Conservation (phyloP, 2,888 invertebrate genomes). For the Noctua pronuba region DNA sequence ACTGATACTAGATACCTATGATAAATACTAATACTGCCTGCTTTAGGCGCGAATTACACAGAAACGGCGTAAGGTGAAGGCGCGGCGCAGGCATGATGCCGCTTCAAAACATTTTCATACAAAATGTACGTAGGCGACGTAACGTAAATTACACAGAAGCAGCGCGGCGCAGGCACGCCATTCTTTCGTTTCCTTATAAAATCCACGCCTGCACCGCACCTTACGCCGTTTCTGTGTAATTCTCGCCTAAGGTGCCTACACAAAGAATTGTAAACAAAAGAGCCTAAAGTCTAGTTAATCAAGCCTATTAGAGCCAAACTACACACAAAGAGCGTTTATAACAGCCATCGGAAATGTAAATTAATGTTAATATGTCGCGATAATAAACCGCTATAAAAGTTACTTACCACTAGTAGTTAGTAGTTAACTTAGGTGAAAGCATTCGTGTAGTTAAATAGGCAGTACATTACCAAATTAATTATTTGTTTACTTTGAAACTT, state of each 20-base stretch:
- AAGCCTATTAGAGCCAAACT: constrained; percentile 58
- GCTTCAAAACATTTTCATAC: no score
- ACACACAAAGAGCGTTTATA: constrained; percentile 69
- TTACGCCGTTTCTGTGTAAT: no score
- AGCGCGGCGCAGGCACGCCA: no score
- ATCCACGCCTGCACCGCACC: no score
- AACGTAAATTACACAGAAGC: no score
- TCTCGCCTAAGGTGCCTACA: neutral
- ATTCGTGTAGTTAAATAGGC: constrained; percentile 34
- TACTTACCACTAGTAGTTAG: constrained; percentile 39
- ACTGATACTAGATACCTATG: neutral
- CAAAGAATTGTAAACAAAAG: constrained; percentile 1
- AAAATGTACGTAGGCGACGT: no score
- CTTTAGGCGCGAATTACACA: no score
- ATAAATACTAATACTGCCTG: neutral
- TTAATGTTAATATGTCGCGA: constrained; percentile 82
- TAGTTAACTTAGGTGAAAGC: constrained; percentile 41
- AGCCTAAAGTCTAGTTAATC: constrained; percentile 42
- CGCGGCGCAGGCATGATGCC: no score
- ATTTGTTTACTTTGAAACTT: constrained; percentile 30
- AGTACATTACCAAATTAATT: constrained; percentile 8
- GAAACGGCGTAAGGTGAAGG: no score
- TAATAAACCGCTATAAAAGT: constrained; percentile 75
- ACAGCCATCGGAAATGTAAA: constrained; percentile 82
- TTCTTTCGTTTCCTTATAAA: no score